Conservation (phyloP, 53 echinoderm and acorn worm genomes). For the Zoroaster sp. region DNA sequence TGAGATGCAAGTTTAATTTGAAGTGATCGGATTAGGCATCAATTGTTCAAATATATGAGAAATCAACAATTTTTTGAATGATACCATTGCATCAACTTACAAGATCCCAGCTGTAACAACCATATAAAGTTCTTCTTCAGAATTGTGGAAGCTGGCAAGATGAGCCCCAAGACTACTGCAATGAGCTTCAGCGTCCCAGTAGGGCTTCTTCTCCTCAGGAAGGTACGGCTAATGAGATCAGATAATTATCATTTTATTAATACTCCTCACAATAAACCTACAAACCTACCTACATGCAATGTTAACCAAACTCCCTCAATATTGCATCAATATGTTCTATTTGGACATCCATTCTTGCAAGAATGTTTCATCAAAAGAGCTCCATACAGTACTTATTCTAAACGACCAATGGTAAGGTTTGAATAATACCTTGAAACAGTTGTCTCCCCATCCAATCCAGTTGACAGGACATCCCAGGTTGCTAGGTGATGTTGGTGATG, state of each 20-base stretch:
- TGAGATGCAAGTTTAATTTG: too few relatives aligned
- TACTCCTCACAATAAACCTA: too few relatives aligned
- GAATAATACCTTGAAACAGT: conserved; percentile 75
- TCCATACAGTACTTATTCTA: background rate
- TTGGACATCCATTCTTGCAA: too few relatives aligned
- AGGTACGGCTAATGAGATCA: background rate
- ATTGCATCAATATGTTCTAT: too few relatives aligned
- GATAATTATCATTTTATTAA: too few relatives aligned
- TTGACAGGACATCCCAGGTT: conserved; percentile 73
- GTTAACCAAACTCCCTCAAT: too few relatives aligned
- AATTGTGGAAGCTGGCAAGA: conserved; percentile 83
- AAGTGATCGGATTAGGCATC: too few relatives aligned
- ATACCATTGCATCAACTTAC: conserved; percentile 11
- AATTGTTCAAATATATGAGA: too few relatives aligned
- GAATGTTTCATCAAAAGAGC: background rate
- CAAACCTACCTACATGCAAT: too few relatives aligned
- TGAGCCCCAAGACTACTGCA: conserved; percentile 74
- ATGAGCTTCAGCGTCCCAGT: conserved; percentile 66
- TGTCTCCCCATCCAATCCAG: conserved; percentile 88
- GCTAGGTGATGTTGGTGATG: conserved; percentile 69
- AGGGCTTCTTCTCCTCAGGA: conserved; percentile 33
- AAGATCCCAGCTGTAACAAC: background rate
- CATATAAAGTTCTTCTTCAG: conserved; percentile 70
- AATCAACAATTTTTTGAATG: too few relatives aligned
- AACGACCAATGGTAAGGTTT: background rate